phyloP scores from a whole-genome alignment of 2,113 vertebrate species.

The Rousettus leschenaultii region DNA sequence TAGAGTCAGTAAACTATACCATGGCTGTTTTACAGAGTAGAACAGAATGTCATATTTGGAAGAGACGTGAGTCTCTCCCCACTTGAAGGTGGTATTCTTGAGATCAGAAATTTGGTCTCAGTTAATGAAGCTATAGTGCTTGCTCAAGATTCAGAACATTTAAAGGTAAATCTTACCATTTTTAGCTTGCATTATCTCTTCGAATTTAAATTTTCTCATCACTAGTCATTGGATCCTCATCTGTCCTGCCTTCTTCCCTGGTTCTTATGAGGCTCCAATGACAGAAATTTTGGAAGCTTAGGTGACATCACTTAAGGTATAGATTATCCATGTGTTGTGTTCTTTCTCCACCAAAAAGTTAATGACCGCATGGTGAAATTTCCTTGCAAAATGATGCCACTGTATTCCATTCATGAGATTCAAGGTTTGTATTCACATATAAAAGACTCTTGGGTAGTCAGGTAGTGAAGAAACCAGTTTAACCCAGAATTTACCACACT shows the following conservation, averaged over 20 bases:
- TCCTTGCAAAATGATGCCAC: background rate
- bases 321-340: background rate
- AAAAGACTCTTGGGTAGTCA: background rate
- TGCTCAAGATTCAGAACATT: background rate
- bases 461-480: background rate
- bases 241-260: background rate
- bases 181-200: background rate
- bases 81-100: background rate
- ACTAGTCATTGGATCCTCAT: background rate
- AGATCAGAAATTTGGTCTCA: background rate
- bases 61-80: background rate
- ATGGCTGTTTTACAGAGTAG: background rate
- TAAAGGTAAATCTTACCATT: background rate
- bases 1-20: background rate
- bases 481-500: background rate
- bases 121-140: background rate
- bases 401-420: background rate
- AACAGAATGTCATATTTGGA: background rate
- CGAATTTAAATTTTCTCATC: background rate
- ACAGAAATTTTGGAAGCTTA: background rate
- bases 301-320: background rate
- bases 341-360: background rate
- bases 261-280: background rate
- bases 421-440: background rate
- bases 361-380: background rate